Conservation (phyloP, 2,888 invertebrate genomes). For the Phalera bucephala region DNA sequence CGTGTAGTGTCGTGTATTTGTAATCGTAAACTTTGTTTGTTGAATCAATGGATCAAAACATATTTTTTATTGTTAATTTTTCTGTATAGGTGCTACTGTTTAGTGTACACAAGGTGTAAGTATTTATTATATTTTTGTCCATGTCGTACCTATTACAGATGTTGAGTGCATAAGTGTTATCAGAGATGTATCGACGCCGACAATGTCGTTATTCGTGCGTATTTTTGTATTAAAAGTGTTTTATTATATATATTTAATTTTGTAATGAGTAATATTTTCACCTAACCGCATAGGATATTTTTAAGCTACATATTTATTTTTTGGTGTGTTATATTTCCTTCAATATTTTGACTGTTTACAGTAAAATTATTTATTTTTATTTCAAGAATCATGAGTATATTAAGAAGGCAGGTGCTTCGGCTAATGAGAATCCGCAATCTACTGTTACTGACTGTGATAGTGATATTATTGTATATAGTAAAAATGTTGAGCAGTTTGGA, state of each 20-base stretch:
- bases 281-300: too few relatives aligned
- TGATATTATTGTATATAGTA: constrained; percentile 52
- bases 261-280: too few relatives aligned
- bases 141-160: background rate
- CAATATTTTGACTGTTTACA: too few relatives aligned
- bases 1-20: too few relatives aligned
- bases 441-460: constrained; percentile 46
- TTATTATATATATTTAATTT: too few relatives aligned
- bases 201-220: background rate
- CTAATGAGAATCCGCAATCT: constrained; percentile 57
- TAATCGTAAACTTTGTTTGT: too few relatives aligned
- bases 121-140: too few relatives aligned
- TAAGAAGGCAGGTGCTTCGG: constrained; percentile 50
- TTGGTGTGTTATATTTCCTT: too few relatives aligned
- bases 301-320: too few relatives aligned
- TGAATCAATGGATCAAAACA: constrained; percentile 19
- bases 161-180: background rate
- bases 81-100: constrained; percentile 11
- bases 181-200: background rate
- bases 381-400: constrained; percentile 29
- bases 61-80: constrained; percentile 16
- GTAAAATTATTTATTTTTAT: constrained; percentile 15
- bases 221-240: too few relatives aligned
- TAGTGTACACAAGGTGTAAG: background rate
- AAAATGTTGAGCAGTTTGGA: constrained; percentile 36